Evolutionary conservation across 1,140 invertebrate species (phyloP), one percentile per base, ranked within the genome.

Genomic region (Drosophila bipectinata): DNA sequence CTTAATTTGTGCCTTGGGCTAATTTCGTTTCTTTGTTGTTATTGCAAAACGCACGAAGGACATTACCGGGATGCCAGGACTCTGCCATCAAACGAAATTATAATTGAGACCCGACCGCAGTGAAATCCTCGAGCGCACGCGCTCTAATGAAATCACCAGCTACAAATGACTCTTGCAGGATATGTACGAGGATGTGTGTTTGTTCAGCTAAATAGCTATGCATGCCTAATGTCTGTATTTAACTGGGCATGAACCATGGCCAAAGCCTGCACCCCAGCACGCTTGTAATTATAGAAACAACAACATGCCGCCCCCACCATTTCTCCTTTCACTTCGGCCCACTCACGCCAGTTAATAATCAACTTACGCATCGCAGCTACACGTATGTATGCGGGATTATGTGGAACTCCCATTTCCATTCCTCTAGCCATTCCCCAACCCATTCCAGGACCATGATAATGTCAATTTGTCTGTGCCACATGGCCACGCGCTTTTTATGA

Each of bases 11-110:
- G 68, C 76, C 81, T 83, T 63, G 79, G 67, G 79, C 78, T 88
- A 88, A 88, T 88, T 88, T 77, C 61, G 72, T 79, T 88, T 88
- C 79, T 79, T 88, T 82, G 76, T 83, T 88, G 83, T 88, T 82
- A 79, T 77, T 83, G 83, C 82, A 82, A 77, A 60, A 58, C 82
- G 66, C 77, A 85, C 56, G 60, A 44, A 61, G 72, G 60, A 55
- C 75, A 77, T 69, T 61, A 73, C 77, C 39, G 39, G 39, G 62
- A 49, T 69, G 54, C 62, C 4, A 18, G 66, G 66, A 44, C 15
- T 28, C 7, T 53, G 52, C 51, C 66, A 57, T 69, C 71, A 37
- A 77, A 75, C 83, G 60, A 74, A 85, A 87, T 83, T 87, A 87
- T 87, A 87, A 87, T 88, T 88, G 79, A 72, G 71, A 72, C 55